Base-by-base conservation (phyloP, 2,113 vertebrate species). In the Charina bottae region DNA sequence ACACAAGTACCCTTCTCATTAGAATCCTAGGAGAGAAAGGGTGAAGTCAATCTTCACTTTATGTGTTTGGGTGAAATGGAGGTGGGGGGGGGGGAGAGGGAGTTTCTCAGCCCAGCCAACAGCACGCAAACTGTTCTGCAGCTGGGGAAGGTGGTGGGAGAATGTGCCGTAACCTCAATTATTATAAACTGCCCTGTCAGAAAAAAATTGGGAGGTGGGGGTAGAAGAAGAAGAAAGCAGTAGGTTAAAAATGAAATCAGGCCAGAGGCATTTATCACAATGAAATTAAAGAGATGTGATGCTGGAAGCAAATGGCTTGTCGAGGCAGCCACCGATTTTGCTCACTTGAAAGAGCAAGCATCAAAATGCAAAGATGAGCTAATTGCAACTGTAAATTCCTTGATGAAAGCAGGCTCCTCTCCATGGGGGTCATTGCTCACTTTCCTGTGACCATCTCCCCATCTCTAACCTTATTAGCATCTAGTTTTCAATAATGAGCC, bases 131-230 rank as follows among this genome's bases (percentile, higher is more conserved):
- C 53, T 4, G 19, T 68, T 86, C 49, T 10, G 33, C 28, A 7
- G 46, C 21, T 26, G 56, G 46, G 56, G 72, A 85, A 84, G 28
- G 56, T 84, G 68, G 87, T 37, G 46, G n/a, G 83, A 62, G 78
- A 85, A 64, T 64, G 15, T 64, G n/a, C 64, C 46, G 42, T 89
- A 92, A 85, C 58, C n/a, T 89, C 91, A 89, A 84, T 89, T 92
- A 89, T 92, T 92, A 92, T 92, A 89, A 92, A 92, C 78, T 85
- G 87, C 46, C 58, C 56, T 85, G 87, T 89, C 91, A 92, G 72
- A 89, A 84, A 83, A n/a, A 19, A 91, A 6, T 49, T 5, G 49
- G 49, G 49, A 7, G 6, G 6, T 24, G 13, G 28, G 6, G 3
- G n/a, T 7, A 28, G 54, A 12, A 17, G 19, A 2, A 78, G 72